These are phyloP conservation scores for Apamea epomidion DNA, from an alignment of 2,888 invertebrate species.

Conservation along the genomic window DNA sequence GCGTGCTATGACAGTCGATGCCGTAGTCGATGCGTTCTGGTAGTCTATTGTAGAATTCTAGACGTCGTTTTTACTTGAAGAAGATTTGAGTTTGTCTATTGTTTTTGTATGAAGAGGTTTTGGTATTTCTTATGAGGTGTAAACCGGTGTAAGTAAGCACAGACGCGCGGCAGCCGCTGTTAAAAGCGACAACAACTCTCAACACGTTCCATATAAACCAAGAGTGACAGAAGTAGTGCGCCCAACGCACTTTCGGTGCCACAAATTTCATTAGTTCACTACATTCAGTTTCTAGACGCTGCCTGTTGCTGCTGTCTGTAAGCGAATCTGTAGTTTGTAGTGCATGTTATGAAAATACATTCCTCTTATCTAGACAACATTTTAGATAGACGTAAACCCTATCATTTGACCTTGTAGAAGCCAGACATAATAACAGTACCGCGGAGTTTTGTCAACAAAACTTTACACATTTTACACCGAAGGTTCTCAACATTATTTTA, in stretches of 20 bases:
- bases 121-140: neutral
- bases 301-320: neutral
- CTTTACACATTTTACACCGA: neutral
- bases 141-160: neutral
- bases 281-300: neutral
- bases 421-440: neutral
- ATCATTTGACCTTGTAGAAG: neutral
- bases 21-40: neutral
- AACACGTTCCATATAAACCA: neutral
- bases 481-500: too few species aligned
- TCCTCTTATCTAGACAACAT: neutral
- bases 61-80: conserved; percentile 3
- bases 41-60: conserved; percentile 2
- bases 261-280: neutral
- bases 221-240: neutral
- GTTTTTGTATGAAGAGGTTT: conserved; percentile 24
- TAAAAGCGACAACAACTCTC: neutral
- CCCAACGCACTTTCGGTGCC: neutral
- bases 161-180: neutral
- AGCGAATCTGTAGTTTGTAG: neutral
- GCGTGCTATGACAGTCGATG: conserved; percentile 49
- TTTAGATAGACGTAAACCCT: neutral
- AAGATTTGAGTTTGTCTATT: conserved; percentile 23
- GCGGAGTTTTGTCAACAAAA: neutral
- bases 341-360: neutral